A percentile compares a stretch with the other conserved stretches of the same genome.
These are phyloP conservation scores for Rhinogobio ventralis DNA, from an alignment of 2,797 vertebrate species.

Conservation along the genomic window DNA sequence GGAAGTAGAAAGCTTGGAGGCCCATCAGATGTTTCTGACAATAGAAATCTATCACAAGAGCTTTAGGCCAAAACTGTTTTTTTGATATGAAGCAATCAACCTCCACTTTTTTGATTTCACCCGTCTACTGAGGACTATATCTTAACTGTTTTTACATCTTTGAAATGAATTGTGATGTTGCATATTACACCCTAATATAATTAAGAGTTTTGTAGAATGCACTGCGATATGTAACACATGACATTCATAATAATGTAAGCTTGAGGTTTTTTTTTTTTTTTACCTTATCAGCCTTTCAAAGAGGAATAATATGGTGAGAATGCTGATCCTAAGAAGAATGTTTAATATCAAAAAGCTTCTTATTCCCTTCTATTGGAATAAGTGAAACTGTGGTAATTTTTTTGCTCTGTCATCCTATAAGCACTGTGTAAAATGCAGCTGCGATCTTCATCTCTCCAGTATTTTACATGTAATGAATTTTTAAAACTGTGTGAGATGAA, in stretches of 20 bases:
- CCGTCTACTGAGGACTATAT: conserved; percentile 21
- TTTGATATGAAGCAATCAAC: conserved; percentile 42
- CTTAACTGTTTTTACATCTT: conserved; percentile 44
- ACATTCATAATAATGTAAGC: conserved; percentile 41
- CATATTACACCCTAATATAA: conserved; percentile 34
- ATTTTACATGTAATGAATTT: conserved; percentile 64
- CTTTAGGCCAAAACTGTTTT: conserved; percentile 60
- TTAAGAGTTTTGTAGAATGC: conserved; percentile 48
- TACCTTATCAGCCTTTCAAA: conserved; percentile 25
- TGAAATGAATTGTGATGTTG: conserved; percentile 48
- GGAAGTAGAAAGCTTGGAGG: conserved; percentile 80
- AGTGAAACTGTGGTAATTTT: conserved; percentile 44
- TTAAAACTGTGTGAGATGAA: conserved; percentile 62
- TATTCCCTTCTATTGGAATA: conserved; percentile 35
- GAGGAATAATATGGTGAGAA: conserved; percentile 18
- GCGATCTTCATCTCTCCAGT: conserved; percentile 70
- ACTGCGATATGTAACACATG: conserved; percentile 53
- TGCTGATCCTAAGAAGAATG: conserved; percentile 51
- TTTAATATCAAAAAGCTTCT: conserved; percentile 35
- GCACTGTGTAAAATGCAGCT: conserved; percentile 62
- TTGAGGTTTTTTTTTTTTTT: conserved; percentile 2
- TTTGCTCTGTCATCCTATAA: conserved; percentile 26
- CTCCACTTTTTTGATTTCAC: conserved; percentile 30
- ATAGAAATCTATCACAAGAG: conserved; percentile 45
- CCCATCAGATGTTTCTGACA: conserved; percentile 26